These are phyloP conservation scores for Neolamprologus modestus DNA, from an alignment of 2,113 vertebrate genomes.

Conservation along the genomic window DNA sequence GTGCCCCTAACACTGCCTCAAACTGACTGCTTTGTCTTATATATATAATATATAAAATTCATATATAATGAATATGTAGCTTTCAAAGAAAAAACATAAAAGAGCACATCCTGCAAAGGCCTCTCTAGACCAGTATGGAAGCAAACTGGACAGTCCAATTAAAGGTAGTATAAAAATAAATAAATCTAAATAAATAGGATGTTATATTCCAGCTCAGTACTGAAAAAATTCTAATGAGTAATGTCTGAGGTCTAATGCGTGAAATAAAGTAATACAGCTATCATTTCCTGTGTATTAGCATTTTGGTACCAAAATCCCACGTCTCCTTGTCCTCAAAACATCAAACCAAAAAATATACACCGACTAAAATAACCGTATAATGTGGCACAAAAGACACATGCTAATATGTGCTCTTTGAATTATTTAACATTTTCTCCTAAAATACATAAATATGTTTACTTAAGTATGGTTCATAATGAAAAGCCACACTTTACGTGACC, in stretches of 20 bases:
- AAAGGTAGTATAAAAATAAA: neutral
- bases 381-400: neutral
- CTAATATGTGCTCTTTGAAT: neutral
- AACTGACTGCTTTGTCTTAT: neutral
- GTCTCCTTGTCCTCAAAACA: neutral
- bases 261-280: neutral
- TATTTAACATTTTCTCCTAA: conserved; percentile 7
- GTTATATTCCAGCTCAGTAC: neutral
- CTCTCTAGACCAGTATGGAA: neutral
- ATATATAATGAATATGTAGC: neutral
- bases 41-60: no score
- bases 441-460: conserved; percentile 7
- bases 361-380: neutral
- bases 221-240: neutral
- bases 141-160: neutral
- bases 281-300: neutral
- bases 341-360: neutral
- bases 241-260: neutral
- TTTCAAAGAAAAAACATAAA: neutral
- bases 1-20: neutral
- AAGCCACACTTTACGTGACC: neutral
- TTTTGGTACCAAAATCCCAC: neutral
- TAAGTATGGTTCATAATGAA: neutral
- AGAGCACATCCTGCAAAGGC: neutral
- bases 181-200: neutral